Evolutionary conservation across 2,797 vertebrate species (phyloP).

Genomic region (Protonibea diacanthus): DNA sequence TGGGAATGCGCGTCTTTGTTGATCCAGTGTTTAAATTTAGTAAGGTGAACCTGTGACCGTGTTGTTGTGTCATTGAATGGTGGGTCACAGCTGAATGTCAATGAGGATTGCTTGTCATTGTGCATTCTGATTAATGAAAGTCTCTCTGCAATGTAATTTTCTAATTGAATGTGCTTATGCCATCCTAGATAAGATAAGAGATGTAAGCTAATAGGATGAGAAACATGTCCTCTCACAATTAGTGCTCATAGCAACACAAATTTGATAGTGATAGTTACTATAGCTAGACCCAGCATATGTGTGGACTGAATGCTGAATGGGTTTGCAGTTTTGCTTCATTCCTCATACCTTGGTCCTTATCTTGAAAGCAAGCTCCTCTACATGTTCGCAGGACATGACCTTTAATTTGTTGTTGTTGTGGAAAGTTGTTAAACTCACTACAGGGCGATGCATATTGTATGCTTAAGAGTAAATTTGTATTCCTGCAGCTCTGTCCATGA

Average conservation of each 20-base stretch:
- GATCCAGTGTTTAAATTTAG: background rate
- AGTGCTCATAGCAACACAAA: conserved; percentile 29
- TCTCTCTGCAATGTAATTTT: conserved; percentile 53
- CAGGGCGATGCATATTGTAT: background rate
- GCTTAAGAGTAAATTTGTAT: conserved; percentile 32
- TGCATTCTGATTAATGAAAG: conserved; percentile 63
- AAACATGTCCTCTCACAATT: conserved; percentile 59
- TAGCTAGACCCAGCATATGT: conserved; percentile 19
- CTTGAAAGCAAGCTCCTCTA: background rate
- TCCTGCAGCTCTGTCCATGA: conserved; percentile 18
- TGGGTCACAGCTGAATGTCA: conserved; percentile 38
- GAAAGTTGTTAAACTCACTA: conserved; percentile 23
- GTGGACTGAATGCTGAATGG: conserved; percentile 44
- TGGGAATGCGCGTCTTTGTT: background rate
- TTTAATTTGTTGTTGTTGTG: conserved; percentile 24
- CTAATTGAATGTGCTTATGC: conserved; percentile 60
- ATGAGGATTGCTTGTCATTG: conserved; percentile 31
- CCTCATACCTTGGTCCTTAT: conserved; percentile 13
- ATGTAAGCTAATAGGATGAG: conserved; percentile 54
- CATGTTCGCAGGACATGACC: conserved; percentile 25
- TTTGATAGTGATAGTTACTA: conserved; percentile 36
- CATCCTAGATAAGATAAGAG: conserved; percentile 25
- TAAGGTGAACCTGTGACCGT: background rate
- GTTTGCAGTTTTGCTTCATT: conserved; percentile 18
- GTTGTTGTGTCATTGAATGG: conserved; percentile 26